These are phyloP conservation scores for Caenorhabditis briggsae DNA, from an alignment of 1,140 invertebrate species.

Conservation along the genomic window DNA sequence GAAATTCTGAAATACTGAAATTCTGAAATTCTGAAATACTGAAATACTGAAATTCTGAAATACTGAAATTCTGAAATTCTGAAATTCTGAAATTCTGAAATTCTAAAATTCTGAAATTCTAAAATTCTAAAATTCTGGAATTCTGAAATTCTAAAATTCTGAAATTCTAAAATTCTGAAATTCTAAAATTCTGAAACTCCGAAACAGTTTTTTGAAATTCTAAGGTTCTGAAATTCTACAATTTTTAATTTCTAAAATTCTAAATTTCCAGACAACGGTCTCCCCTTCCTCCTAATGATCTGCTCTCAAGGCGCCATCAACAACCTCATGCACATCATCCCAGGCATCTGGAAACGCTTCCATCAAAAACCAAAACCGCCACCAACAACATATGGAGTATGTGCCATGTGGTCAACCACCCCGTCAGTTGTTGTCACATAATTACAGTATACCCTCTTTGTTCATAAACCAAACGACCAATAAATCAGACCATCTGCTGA, in stretches of 20 bases:
- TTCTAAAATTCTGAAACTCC: too few species aligned
- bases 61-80: too few species aligned
- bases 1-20: too few species aligned
- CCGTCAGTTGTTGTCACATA: conserved; percentile 11
- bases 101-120: too few species aligned
- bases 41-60: too few species aligned
- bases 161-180: too few species aligned
- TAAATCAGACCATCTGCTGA: background rate
- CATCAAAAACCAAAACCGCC: background rate
- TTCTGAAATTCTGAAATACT: too few species aligned
- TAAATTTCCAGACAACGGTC: conserved; percentile 6
- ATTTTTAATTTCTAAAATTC: too few species aligned
- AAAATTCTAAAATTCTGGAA: background rate
- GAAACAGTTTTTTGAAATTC: too few species aligned
- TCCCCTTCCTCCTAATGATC: conserved; percentile 16
- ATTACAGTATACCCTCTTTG: background rate
- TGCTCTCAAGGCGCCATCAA: conserved; percentile 18
- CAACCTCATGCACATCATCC: background rate
- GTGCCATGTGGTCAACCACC: background rate
- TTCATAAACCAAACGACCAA: background rate
- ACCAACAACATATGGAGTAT: background rate
- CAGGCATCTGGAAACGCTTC: background rate
- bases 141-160: too few species aligned
- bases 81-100: too few species aligned
- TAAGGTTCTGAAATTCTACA: too few species aligned